Percentiles rank a stretch among this genome's conserved stretches.
These are phyloP conservation scores for Okamejei kenojei DNA, from an alignment of 2,797 vertebrate species.

Conservation along the genomic window DNA sequence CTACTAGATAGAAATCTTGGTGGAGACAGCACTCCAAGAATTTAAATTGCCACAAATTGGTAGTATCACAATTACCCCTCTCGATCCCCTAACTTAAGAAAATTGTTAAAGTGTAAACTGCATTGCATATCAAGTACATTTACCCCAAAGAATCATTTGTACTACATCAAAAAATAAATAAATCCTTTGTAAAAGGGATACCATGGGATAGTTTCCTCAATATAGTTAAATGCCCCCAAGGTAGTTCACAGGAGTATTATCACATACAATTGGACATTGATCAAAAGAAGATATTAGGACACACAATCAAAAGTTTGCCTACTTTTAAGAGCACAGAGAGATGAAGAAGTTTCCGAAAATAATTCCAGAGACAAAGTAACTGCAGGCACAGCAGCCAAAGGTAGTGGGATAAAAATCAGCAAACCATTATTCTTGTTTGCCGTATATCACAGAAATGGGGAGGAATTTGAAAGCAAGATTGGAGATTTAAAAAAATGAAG, in stretches of 20 bases:
- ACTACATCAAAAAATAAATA: too few species aligned
- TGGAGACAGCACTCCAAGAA: too few species aligned
- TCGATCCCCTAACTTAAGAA: too few species aligned
- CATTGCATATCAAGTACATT: too few species aligned
- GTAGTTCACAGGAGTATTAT: neutral
- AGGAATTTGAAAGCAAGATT: neutral
- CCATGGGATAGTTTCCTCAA: neutral
- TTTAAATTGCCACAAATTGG: too few species aligned
- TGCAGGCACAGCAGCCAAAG: too few species aligned
- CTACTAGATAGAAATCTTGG: too few species aligned
- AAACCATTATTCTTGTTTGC: neutral
- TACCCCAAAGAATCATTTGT: too few species aligned
- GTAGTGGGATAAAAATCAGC: neutral
- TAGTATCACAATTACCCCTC: too few species aligned
- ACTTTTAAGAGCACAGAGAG: neutral
- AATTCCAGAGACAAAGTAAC: neutral
- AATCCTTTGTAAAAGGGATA: too few species aligned
- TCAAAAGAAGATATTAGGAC: neutral
- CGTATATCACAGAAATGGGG: neutral
- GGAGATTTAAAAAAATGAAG: neutral
- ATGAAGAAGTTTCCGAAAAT: neutral
- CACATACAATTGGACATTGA: neutral
- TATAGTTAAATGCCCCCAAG: neutral
- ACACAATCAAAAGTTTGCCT: neutral
- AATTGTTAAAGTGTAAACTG: too few species aligned